Percentiles rank a stretch among this genome's conserved stretches.
phyloP scores from a whole-genome alignment of 2,113 vertebrate genomes.

The Gobio gobio region DNA sequence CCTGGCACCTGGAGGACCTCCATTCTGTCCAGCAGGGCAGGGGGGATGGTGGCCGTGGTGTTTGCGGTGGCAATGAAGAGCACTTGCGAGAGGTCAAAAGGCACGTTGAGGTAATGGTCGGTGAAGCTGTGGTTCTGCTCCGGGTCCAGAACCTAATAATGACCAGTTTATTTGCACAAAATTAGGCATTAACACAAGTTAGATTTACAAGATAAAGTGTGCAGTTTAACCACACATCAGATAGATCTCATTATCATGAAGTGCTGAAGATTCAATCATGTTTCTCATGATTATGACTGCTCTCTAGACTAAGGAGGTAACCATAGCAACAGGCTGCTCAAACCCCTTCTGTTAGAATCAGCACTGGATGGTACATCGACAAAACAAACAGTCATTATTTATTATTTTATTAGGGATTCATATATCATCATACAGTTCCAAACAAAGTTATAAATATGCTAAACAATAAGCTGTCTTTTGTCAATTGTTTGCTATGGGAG shows the following conservation, averaged over 20 bases:
- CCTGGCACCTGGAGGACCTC: slow-evolving; percentile 96
- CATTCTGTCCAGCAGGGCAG: slow-evolving; percentile 95
- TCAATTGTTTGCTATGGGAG: neutral
- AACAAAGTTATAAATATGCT: neutral
- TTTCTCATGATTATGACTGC: neutral
- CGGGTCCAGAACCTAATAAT: slow-evolving; percentile 89
- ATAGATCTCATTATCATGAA: neutral
- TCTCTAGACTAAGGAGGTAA: neutral
- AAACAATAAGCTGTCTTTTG: neutral
- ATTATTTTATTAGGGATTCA: neutral
- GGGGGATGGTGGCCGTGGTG: slow-evolving; percentile 89
- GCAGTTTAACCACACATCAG: neutral
- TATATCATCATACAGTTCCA: neutral
- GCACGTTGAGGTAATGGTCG: slow-evolving; percentile 94
- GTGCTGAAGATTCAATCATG: too few species aligned
- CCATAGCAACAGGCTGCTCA: slow-evolving; percentile 27
- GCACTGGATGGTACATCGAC: neutral
- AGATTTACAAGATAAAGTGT: neutral
- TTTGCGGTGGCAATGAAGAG: slow-evolving; percentile 98
- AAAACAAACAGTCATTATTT: neutral
- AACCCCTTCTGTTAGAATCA: neutral
- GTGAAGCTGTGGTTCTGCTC: slow-evolving; percentile 99
- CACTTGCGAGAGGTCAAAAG: slow-evolving; percentile 98
- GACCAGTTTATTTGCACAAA: neutral
- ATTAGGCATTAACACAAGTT: neutral